Base-by-base conservation (phyloP, 2,888 invertebrate species). In the Pardosa pseudoannulata region DNA sequence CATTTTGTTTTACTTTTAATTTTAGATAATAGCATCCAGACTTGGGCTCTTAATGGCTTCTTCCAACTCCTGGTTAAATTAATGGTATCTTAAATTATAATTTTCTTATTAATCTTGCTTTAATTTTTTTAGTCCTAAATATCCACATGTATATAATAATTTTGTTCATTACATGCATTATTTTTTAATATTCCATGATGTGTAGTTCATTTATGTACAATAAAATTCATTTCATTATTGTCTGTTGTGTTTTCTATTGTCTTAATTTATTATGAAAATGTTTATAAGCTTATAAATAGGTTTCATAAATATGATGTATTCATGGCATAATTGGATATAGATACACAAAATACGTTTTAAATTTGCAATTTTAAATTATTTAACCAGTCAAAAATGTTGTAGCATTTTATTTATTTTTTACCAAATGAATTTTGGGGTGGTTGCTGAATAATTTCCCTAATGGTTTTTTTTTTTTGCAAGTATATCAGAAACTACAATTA, bases 171-270 rank as follows among this genome's bases (percentile, higher is more conserved):
- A 71, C 46, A 31, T 74, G 28, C 78, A 68, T 73, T 28, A 41
- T 78, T 81, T 83, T 76, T 73, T 71, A 78, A 73, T 68, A 41
- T 72, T 41, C 36, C 73, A 85, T 81, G 11, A 74, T 83, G 67
- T 85, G 83, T 85, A 85, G 83, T 72, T 75, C 71, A 73, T 78
- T 78, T 46, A 73, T 85, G 78, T 85, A 78, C 36, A 85, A 85
- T 85, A 85, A 85, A 85, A 71, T 78, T 56, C 78, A 85, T 85
- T 85, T 72, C 76, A 85, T 78, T 32, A n/a, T 64, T 78, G 73
- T 67, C 13, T 76, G 32, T 31, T 75, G 36, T 71, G 71, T 78
- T 36, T 67, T 28, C 29, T 32, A 0, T 16, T 67, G 19, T 11
- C 64, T 46, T 36, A 36, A 7, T n/a, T n/a, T n/a, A n/a, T n/a